phyloP scores from a whole-genome alignment of 35 echinoderm and acorn worm genomes.

The Ptychodera flava region DNA sequence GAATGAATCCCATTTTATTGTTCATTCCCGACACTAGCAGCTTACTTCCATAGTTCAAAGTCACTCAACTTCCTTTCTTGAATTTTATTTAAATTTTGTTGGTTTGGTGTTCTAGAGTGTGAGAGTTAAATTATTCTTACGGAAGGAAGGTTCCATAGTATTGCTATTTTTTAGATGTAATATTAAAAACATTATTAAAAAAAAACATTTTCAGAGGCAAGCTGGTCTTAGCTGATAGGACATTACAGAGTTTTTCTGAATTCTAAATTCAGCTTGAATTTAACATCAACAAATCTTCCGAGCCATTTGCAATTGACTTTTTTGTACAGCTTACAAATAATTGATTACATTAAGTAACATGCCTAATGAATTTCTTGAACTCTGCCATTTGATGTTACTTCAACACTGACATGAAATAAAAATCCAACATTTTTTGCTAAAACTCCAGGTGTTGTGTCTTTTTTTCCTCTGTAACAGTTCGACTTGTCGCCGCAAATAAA shows the following conservation, averaged over 20 bases:
- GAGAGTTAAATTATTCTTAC: neutral
- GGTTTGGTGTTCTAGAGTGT: neutral
- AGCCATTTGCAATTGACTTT: neutral
- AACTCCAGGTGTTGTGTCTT: neutral
- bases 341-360: neutral
- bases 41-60: too few relatives aligned
- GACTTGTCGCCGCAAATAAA: too few relatives aligned
- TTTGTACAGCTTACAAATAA: neutral
- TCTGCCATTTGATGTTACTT: neutral
- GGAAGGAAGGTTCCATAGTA: neutral
- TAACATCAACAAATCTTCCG: neutral
- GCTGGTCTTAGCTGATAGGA: neutral
- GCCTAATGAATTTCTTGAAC: neutral
- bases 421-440: neutral
- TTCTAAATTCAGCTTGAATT: neutral
- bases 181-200: too few relatives aligned
- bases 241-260: neutral
- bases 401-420: neutral
- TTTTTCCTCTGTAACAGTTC: too few relatives aligned
- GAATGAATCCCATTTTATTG: too few relatives aligned
- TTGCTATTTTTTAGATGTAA: too few relatives aligned
- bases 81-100: neutral
- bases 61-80: too few relatives aligned
- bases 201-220: too few relatives aligned
- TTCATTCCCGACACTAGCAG: too few relatives aligned